Evolutionary conservation across 2,113 vertebrate genomes (phyloP).

Genomic region (Isurus oxyrinchus): DNA sequence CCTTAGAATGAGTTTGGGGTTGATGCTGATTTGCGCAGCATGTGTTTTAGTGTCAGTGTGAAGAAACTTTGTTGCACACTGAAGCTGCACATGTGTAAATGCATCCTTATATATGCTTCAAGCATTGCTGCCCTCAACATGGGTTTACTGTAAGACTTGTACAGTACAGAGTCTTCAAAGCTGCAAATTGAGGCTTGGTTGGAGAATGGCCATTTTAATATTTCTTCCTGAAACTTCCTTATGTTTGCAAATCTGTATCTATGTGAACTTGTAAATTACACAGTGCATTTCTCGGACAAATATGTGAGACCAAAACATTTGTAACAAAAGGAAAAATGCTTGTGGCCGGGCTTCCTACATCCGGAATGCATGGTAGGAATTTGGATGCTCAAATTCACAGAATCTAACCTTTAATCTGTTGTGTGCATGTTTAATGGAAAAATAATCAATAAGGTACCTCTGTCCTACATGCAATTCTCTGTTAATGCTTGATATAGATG

Average conservation of each 20-base stretch:
- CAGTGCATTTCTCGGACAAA: neutral
- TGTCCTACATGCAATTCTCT: neutral
- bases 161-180: neutral
- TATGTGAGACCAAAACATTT: neutral
- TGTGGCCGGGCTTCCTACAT: neutral
- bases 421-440: neutral
- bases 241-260: neutral
- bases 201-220: neutral
- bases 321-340: neutral
- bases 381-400: neutral
- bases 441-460: neutral
- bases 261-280: neutral
- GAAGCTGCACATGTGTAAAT: neutral
- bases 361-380: neutral
- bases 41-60: neutral
- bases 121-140: neutral
- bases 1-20: neutral
- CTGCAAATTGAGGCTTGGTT: neutral
- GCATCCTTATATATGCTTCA: neutral
- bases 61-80: neutral
- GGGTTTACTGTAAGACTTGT: neutral
- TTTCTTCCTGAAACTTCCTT: neutral
- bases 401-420: neutral
- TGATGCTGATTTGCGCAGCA: neutral
- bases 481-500: neutral